Evolutionary conservation across 2,888 invertebrate species (phyloP), one percentile per base, ranked within the genome.

Genomic region (Lymantria monacha): DNA sequence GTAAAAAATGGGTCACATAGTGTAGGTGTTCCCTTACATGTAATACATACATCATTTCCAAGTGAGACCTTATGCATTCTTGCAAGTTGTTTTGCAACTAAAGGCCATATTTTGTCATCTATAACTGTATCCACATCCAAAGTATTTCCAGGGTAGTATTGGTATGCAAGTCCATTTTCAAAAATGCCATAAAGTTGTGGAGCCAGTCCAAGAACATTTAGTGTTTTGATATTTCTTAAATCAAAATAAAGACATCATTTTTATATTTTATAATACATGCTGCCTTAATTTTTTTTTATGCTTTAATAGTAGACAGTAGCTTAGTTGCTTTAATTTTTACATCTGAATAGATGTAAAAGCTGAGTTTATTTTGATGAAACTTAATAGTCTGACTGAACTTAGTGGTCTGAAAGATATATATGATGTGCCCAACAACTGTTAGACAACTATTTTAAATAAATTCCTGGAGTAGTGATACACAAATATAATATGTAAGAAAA

Each of bases 91-190:
- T 87, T 92, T 0, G 98, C 97, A 11, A 99, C 94, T 56, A 96
- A 84, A 36, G 92, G 91, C 91, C 95, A 96, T 62, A 97, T 92
- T 64, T 93, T 89, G 9, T 93, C 93, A 59, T 93, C 81, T 48
- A 92, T 81, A 7, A 96, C 95, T 57, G 93, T 93, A 41, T 94
- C 92, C 13, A 92, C 84, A 56, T 93, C 94, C 14, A 97, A 85
- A n/a, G 96, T 96, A 54, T 92, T 92, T 43, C 99, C 99, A 59
- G 96, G 95, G 60, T 95, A 93, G 81, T 94, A 97, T 81, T 97
- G 95, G 83, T 99, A 99, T 40, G 96, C 96, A 62, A 99, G 91
- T 10, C 99, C 99, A 92, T 99, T 99, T 67, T 95, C 93, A 86
- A 99, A 99, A 44, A 95, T 95, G 45, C 97, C 98, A 90, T 96